Evolutionary conservation across 1,140 invertebrate genomes (phyloP), one percentile per base, ranked within the genome.

Genomic region (Anadara kagoshimensis): DNA sequence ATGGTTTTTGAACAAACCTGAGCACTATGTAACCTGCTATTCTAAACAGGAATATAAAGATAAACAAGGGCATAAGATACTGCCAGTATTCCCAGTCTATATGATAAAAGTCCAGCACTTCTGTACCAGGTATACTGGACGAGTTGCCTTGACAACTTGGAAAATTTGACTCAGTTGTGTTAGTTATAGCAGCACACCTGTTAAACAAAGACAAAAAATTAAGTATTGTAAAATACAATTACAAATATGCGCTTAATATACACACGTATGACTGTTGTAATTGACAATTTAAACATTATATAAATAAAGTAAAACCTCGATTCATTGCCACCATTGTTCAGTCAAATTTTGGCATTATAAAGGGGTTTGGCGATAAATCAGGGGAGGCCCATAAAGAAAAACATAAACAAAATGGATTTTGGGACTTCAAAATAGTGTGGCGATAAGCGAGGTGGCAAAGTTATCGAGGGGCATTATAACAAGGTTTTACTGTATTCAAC

Each of bases 1-100:
- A 49, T 63, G 78, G 70, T 63, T 76, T 73, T 45, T 76, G 73
- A 41, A 77, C 45, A 75, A 79, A 83, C 29, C 79, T 75, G 0
- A 83, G 57, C 5, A 78, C 54, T 12, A 81, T 11, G 54, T 83
- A 83, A 12, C 81, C 81, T 20, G 72, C 64, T n/a, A 78, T 18
- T 45, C 79, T 62, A 45, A 79, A 81, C 10, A 73, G 20, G n/a
- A 72, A 43, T 12, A 79, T 76, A 65, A 78, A 83, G 5, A 71
- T 26, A 49, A 81, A 71, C 14, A 83, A 49, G 0, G 82, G 82
- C 41, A 77, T 44, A 36, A 81, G 56, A 53, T 83, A 81, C 16
- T 75, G 26, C 74, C 77, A 76, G 59, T 67, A 81, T 14, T 72
- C 36, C 49, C 47, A 68, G 22, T 76, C 56, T 16, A 83, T 66